These are phyloP conservation scores for Trachymyrmex cornetzi DNA, from an alignment of 1,140 invertebrate species.

Conservation along the genomic window DNA sequence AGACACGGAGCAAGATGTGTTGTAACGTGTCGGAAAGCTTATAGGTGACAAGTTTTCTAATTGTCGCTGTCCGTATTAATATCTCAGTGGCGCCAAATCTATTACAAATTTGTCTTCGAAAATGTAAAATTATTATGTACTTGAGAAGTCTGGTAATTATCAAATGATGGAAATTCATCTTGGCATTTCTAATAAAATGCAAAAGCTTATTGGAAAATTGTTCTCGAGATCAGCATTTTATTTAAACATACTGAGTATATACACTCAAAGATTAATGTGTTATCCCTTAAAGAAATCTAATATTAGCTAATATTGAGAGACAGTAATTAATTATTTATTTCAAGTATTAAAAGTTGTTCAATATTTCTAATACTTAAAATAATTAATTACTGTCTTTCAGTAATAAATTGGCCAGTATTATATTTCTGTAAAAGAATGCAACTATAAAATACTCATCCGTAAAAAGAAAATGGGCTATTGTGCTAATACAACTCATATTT, in stretches of 20 bases:
- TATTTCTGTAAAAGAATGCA: no score
- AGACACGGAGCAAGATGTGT: slow-evolving; percentile 11
- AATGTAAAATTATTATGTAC: neutral
- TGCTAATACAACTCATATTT: no score
- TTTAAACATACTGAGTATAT: neutral
- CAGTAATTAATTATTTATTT: no score
- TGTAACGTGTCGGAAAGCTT: slow-evolving; percentile 5
- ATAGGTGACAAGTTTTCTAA: slow-evolving; percentile 40
- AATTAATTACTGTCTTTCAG: no score
- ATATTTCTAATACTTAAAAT: no score
- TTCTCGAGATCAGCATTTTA: neutral
- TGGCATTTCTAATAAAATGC: neutral
- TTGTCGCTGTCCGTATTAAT: neutral
- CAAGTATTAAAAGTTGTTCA: no score
- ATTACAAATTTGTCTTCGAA: neutral
- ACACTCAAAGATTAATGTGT: no score
- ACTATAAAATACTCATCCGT: no score
- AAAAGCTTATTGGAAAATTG: neutral
- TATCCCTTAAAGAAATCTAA: no score
- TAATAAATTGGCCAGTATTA: no score
- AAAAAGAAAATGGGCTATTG: no score
- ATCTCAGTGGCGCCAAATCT: neutral
- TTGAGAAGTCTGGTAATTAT: neutral
- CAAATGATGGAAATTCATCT: neutral
- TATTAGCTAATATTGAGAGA: no score